A percentile compares a stretch with the other conserved stretches of the same genome.
Evolutionary conservation across 2,888 invertebrate genomes (phyloP).

Genomic region (Ochropleura plecta): DNA sequence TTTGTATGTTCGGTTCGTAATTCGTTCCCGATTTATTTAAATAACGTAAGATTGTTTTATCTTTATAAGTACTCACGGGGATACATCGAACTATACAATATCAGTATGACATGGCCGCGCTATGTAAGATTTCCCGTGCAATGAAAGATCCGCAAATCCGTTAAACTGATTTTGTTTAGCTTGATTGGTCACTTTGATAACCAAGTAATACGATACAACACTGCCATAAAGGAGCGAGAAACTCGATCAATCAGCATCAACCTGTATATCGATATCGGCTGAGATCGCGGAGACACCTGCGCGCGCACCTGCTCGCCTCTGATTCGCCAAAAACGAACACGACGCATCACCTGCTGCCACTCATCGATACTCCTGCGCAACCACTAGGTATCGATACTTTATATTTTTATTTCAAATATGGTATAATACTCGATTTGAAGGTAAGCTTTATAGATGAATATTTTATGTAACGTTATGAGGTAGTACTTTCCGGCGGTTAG

Average conservation of each 20-base stretch:
- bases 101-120: no score
- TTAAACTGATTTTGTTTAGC: no score
- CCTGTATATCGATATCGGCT: constrained; percentile 83
- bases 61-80: no score
- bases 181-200: background rate
- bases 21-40: background rate
- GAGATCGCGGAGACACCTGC: constrained; percentile 87
- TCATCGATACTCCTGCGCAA: constrained; percentile 67
- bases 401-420: constrained; percentile 43
- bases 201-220: background rate
- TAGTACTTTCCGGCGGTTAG: background rate
- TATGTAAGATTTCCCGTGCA: no score
- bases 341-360: constrained; percentile 84
- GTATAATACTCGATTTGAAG: background rate
- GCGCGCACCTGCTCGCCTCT: constrained; percentile 83
- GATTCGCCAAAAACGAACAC: constrained; percentile 89
- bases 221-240: constrained; percentile 7
- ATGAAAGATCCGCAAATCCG: no score
- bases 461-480: background rate
- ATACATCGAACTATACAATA: no score
- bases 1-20: background rate
- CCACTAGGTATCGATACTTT: constrained; percentile 45
- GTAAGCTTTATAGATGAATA: background rate
- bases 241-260: constrained; percentile 66
- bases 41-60: background rate